Evolutionary conservation across 1,140 invertebrate genomes (phyloP).

Genomic region (Heliconius eleuchia): DNA sequence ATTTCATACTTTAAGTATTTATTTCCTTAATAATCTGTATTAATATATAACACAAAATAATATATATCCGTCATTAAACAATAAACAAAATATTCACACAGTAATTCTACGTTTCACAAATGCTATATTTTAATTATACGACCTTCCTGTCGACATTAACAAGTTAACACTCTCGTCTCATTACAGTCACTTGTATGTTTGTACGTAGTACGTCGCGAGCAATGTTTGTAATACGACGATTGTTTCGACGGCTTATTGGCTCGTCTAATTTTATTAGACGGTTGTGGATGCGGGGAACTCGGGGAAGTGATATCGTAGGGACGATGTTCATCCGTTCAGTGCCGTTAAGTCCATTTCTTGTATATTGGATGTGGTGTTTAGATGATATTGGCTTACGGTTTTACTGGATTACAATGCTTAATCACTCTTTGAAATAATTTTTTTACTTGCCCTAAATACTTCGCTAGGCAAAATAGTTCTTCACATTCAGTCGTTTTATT

Average conservation of each 20-base stretch:
- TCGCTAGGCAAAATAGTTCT: too few relatives aligned
- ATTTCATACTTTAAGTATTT: not conserved
- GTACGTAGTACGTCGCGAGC: not conserved
- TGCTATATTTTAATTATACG: constrained; percentile 36
- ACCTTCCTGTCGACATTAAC: constrained; percentile 17
- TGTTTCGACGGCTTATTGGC: constrained; percentile 32
- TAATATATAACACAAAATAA: not conserved
- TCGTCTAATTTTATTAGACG: constrained; percentile 31
- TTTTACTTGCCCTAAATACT: too few relatives aligned
- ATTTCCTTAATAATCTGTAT: not conserved
- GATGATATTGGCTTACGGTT: not conserved
- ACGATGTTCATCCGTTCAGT: constrained; percentile 5
- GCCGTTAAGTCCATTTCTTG: constrained; percentile 7
- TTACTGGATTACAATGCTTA: not conserved
- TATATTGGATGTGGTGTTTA: not conserved
- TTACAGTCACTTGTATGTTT: constrained; percentile 23
- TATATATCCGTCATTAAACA: not conserved
- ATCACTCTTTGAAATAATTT: too few relatives aligned
- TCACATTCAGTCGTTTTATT: too few relatives aligned
- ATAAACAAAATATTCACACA: constrained; percentile 5
- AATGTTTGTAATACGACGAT: constrained; percentile 30
- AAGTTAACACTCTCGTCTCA: constrained; percentile 32
- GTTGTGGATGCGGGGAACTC: constrained; percentile 27
- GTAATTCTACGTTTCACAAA: constrained; percentile 12
- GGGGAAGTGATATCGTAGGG: constrained; percentile 20